Percentiles rank a stretch among this genome's conserved stretches.
These are phyloP conservation scores for Rhagologus leucostigma DNA, from an alignment of 2,113 vertebrate genomes.

Conservation along the genomic window DNA sequence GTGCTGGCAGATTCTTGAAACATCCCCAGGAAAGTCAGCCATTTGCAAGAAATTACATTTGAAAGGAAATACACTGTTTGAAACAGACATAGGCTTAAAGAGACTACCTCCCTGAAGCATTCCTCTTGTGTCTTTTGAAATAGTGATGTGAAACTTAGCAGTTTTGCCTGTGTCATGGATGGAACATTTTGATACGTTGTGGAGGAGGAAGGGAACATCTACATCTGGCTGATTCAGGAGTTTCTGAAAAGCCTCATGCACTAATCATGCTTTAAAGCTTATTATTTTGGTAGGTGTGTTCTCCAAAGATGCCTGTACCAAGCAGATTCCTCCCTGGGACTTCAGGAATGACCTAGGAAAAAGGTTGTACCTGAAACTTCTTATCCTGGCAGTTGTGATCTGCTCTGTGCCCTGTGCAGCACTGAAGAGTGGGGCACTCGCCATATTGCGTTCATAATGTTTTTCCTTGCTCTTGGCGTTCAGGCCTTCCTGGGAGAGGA, in stretches of 20 bases:
- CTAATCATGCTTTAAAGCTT: neutral
- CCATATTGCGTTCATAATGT: neutral
- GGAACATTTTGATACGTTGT: fast-evolving
- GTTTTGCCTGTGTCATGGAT: neutral
- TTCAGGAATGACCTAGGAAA: neutral
- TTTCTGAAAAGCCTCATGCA: neutral
- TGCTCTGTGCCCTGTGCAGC: neutral
- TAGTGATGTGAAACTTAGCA: neutral
- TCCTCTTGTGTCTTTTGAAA: neutral
- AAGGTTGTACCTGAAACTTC: neutral
- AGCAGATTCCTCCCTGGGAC: neutral
- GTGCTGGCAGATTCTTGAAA: neutral
- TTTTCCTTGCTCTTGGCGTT: neutral
- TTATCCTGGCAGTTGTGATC: neutral
- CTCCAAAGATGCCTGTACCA: neutral
- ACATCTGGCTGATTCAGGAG: neutral
- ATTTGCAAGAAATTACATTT: neutral
- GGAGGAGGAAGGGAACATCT: neutral
- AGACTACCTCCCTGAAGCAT: neutral
- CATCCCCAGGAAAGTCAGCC: neutral
- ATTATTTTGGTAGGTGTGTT: neutral
- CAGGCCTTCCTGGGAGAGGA: neutral
- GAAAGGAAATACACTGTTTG: neutral
- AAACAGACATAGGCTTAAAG: neutral
- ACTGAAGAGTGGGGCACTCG: fast-evolving